Evolutionary conservation across 2,113 vertebrate genomes (phyloP).

Genomic region (Ameiurus melas): DNA sequence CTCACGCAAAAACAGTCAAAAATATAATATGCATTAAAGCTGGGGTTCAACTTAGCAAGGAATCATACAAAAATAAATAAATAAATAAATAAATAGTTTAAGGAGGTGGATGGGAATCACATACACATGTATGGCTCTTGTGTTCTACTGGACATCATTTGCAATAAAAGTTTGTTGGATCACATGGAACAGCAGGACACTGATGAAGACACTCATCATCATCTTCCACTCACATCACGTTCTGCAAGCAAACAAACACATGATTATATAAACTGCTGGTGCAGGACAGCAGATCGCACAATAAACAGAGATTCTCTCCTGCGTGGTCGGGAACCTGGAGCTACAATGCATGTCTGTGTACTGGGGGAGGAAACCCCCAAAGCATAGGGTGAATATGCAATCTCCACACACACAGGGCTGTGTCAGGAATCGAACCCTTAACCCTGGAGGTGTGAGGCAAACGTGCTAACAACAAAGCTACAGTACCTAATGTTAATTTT

Average conservation of each 20-base stretch:
- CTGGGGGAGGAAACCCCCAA: no score
- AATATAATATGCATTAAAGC: conserved; percentile 58
- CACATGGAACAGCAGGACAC: conserved; percentile 24
- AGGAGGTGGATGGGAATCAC: conserved; percentile 10
- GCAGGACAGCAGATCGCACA: neutral
- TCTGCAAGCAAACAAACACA: conserved; percentile 57
- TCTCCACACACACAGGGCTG: no score
- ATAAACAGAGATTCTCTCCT: neutral
- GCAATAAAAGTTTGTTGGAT: conserved; percentile 17
- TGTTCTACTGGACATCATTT: conserved; percentile 23
- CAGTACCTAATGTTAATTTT: no score
- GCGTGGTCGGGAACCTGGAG: neutral
- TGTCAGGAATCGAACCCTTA: no score
- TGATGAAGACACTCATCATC: neutral
- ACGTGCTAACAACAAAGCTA: no score
- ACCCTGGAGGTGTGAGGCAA: no score
- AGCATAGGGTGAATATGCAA: no score
- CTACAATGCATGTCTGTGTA: no score
- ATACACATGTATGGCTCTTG: conserved; percentile 34
- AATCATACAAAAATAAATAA: conserved; percentile 54
- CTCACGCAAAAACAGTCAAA: conserved; percentile 60
- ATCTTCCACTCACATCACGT: conserved; percentile 55
- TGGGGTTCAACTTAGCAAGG: conserved; percentile 12
- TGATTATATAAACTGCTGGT: conserved; percentile 21
- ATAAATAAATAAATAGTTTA: conserved; percentile 38